Evolutionary conservation across 2,113 vertebrate genomes (phyloP).

Genomic region (Oenanthe melanoleuca): DNA sequence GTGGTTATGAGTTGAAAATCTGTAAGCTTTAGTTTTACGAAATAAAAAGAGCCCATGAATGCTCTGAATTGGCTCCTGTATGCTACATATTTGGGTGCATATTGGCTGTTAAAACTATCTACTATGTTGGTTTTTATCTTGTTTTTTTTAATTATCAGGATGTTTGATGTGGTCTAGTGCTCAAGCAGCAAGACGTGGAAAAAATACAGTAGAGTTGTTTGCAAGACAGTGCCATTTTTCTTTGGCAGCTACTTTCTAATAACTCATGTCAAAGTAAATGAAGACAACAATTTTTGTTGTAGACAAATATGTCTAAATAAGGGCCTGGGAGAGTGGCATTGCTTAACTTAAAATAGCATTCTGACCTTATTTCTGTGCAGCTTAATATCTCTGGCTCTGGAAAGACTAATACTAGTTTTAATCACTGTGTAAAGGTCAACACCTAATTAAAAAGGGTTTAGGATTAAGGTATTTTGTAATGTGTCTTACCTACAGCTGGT

Average conservation of each 20-base stretch:
- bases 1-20: conserved; percentile 17
- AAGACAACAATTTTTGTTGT: neutral
- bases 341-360: conserved; percentile 45
- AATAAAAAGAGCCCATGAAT: conserved; percentile 64
- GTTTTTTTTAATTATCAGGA: neutral
- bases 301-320: conserved; percentile 39
- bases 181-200: neutral
- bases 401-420: conserved; percentile 26
- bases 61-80: neutral
- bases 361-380: conserved; percentile 37
- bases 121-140: no score
- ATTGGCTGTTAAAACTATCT: neutral
- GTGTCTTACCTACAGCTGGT: neutral
- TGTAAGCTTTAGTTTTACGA: conserved; percentile 62
- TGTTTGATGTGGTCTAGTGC: neutral
- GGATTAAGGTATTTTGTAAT: conserved; percentile 40
- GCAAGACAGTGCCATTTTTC: neutral
- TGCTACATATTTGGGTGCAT: neutral
- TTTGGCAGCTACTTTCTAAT: neutral
- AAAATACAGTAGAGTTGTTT: neutral
- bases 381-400: conserved; percentile 3
- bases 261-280: conserved; percentile 14
- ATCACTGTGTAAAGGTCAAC: conserved; percentile 20
- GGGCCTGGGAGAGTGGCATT: conserved; percentile 16
- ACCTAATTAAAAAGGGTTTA: conserved; percentile 54